Conservation (phyloP, 2,888 invertebrate species). For the Eledona agricola region DNA sequence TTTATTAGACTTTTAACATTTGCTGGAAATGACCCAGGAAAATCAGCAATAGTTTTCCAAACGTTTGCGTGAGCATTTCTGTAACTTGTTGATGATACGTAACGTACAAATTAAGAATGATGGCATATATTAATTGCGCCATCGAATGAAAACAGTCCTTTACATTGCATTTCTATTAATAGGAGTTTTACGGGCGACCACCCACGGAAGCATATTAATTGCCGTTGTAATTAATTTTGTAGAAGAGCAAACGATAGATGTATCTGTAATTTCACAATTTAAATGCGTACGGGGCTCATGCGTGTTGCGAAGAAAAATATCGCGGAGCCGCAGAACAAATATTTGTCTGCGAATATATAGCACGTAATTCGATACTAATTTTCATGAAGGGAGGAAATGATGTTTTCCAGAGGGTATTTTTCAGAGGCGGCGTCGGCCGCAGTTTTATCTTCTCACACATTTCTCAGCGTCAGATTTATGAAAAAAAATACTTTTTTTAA, state of each 20-base stretch:
- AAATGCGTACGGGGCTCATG: conserved; percentile 4
- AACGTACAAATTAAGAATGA: conserved; percentile 28
- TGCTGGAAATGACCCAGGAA: not conserved
- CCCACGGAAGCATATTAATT: conserved; percentile 42
- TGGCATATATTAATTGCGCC: conserved; percentile 15
- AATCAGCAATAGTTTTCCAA: conserved; percentile 4
- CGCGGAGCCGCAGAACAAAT: conserved; percentile 23
- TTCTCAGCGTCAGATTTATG: too few relatives aligned
- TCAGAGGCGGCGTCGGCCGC: conserved; percentile 11
- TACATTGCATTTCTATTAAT: conserved; percentile 32
- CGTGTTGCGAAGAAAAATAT: conserved; percentile 27
- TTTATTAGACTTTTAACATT: too few relatives aligned
- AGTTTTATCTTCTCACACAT: conserved; percentile 28
- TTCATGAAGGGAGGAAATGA: conserved; percentile 19
- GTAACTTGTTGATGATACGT: conserved; percentile 16
- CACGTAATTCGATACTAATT: conserved; percentile 34
- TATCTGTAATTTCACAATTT: conserved; percentile 13
- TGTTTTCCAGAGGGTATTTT: conserved; percentile 27
- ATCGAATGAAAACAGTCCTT: conserved; percentile 19
- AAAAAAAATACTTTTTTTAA: too few relatives aligned
- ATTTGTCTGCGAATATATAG: conserved; percentile 35
- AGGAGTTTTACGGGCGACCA: conserved; percentile 38
- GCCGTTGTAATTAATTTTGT: conserved; percentile 38
- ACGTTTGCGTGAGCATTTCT: conserved; percentile 12
- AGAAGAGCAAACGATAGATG: conserved; percentile 42